Percentiles rank a stretch among this genome's conserved stretches.
Evolutionary conservation across 1,140 invertebrate genomes (phyloP).

Genomic region (Pygmarrhopalites habei): DNA sequence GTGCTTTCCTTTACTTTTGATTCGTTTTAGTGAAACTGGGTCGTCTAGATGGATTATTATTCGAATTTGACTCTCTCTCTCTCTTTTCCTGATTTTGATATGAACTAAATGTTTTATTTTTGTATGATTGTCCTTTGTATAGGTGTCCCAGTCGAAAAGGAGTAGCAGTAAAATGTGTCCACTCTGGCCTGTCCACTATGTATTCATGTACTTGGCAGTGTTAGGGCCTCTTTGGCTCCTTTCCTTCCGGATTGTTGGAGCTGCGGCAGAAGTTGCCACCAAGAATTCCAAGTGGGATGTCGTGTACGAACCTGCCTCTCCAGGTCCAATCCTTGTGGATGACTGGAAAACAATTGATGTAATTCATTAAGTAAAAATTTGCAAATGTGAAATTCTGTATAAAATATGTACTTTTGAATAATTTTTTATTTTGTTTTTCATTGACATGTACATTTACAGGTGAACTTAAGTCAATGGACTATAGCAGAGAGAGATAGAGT

Average conservation of each 20-base stretch:
- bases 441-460: constrained; percentile 19
- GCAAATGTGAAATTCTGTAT: neutral
- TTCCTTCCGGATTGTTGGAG: constrained; percentile 44
- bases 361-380: constrained; percentile 14
- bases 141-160: too few species aligned
- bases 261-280: constrained; percentile 40
- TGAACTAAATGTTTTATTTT: too few species aligned
- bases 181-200: constrained; percentile 54
- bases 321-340: constrained; percentile 37
- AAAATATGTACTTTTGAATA: neutral
- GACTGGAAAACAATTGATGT: constrained; percentile 33
- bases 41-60: too few species aligned
- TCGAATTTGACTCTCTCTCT: too few species aligned
- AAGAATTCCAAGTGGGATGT: constrained; percentile 39
- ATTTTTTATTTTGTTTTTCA: neutral
- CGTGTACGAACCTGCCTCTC: constrained; percentile 39
- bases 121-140: neutral
- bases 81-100: too few species aligned
- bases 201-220: constrained; percentile 50
- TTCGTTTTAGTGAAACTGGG: too few species aligned
- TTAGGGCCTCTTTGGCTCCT: constrained; percentile 51
- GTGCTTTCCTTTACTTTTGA: too few species aligned
- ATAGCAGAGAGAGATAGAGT: constrained; percentile 10
- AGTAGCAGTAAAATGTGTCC: constrained; percentile 52
- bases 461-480: constrained; percentile 17